Conservation (phyloP, 2,888 invertebrate genomes). For the Dicyrtoma fusca region DNA sequence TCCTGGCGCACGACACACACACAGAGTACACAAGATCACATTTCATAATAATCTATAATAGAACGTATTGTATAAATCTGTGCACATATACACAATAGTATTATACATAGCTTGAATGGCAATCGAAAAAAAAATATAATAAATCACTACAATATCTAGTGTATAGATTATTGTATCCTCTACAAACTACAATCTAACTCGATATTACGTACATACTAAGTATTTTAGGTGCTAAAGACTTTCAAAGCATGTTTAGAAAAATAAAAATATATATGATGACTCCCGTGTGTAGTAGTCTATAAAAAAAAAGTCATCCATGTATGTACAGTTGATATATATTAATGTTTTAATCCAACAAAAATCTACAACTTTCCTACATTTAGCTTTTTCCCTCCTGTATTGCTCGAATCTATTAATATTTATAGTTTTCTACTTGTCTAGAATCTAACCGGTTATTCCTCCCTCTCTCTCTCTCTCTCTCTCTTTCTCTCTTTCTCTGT, state of each 20-base stretch:
- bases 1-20: too few relatives aligned
- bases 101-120: constrained; percentile 27
- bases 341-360: background rate
- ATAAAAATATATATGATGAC: background rate
- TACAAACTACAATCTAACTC: background rate
- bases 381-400: background rate
- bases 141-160: constrained; percentile 10
- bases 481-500: background rate
- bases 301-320: too few relatives aligned
- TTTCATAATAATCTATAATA: too few relatives aligned
- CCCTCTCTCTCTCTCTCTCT: background rate
- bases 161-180: background rate
- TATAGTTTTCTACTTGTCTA: background rate
- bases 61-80: background rate
- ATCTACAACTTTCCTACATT: background rate
- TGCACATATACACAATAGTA: constrained; percentile 22
- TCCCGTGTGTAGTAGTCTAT: too few relatives aligned
- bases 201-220: background rate
- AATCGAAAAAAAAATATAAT: constrained; percentile 27
- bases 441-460: background rate
- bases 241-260: constrained; percentile 1
- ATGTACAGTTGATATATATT: background rate
- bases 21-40: too few relatives aligned
- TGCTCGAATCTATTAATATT: background rate
- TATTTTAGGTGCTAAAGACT: constrained; percentile 10